These are phyloP conservation scores for Mesorhabditis spiculigera DNA, from an alignment of 2,888 invertebrate species.

Conservation along the genomic window DNA sequence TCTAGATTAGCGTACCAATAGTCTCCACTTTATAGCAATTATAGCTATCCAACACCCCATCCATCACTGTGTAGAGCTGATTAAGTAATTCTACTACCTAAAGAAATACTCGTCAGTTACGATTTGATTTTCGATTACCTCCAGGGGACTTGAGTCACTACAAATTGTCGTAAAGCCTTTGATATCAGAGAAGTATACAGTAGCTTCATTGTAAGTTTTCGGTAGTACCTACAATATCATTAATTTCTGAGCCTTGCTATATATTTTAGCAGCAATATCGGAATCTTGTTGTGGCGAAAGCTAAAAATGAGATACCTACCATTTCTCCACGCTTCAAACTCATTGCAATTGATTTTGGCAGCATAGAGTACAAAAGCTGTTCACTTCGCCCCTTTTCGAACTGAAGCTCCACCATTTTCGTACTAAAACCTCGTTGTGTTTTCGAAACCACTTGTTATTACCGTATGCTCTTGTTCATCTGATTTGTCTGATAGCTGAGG, in stretches of 20 bases:
- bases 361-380: background rate
- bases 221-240: slow-evolving; percentile 60
- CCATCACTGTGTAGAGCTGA: slow-evolving; percentile 94
- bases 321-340: background rate
- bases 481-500: background rate
- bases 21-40: slow-evolving; percentile 76
- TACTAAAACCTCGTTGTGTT: background rate
- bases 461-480: background rate
- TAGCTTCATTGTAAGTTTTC: slow-evolving; percentile 63
- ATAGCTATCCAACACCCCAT: slow-evolving; percentile 89
- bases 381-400: slow-evolving; percentile 2
- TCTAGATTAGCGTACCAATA: no score
- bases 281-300: no score
- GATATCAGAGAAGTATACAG: slow-evolving; percentile 66
- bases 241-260: background rate
- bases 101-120: slow-evolving; percentile 19
- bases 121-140: slow-evolving; percentile 39
- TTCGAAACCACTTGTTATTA: background rate
- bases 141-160: slow-evolving; percentile 62
- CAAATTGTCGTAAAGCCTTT: slow-evolving; percentile 65
- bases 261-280: no score
- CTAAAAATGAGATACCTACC: no score
- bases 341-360: background rate
- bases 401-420: background rate
- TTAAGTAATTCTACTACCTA: slow-evolving; percentile 89